Percentiles rank a stretch among this genome's conserved stretches.
phyloP scores from a whole-genome alignment of 2,888 invertebrate genomes.

The Hipparchia sbordonii region DNA sequence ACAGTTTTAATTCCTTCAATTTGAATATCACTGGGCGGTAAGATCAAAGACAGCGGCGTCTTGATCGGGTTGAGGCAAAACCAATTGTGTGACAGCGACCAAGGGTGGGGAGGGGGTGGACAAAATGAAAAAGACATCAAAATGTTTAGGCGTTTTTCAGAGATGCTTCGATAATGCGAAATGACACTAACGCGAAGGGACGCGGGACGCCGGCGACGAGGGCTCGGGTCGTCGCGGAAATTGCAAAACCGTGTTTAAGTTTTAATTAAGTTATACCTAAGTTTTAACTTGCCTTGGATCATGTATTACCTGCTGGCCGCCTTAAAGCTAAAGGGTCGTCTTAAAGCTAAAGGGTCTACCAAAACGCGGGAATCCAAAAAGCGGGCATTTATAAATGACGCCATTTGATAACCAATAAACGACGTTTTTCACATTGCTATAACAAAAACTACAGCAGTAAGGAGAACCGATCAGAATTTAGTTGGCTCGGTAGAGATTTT shows the following conservation, averaged over 20 bases:
- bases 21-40: conserved; percentile 53
- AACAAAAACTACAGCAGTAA: too few relatives aligned
- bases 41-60: conserved; percentile 69
- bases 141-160: conserved; percentile 59
- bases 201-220: conserved; percentile 27
- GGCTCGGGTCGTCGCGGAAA: conserved; percentile 22
- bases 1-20: conserved; percentile 36
- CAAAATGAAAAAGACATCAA: conserved; percentile 54
- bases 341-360: too few relatives aligned
- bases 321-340: too few relatives aligned
- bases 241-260: conserved; percentile 33
- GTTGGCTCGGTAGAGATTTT: too few relatives aligned
- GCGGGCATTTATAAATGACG: too few relatives aligned
- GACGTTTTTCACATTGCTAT: too few relatives aligned
- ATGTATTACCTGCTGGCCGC: too few relatives aligned
- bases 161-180: conserved; percentile 44
- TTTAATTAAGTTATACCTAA: not conserved
- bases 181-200: conserved; percentile 36
- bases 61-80: conserved; percentile 65
- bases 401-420: too few relatives aligned
- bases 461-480: too few relatives aligned
- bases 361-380: too few relatives aligned
- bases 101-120: conserved; percentile 44
- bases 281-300: not conserved
- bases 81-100: conserved; percentile 69